Evolutionary conservation across 1,140 invertebrate species (phyloP).

Genomic region (Zaprionus taronus): DNA sequence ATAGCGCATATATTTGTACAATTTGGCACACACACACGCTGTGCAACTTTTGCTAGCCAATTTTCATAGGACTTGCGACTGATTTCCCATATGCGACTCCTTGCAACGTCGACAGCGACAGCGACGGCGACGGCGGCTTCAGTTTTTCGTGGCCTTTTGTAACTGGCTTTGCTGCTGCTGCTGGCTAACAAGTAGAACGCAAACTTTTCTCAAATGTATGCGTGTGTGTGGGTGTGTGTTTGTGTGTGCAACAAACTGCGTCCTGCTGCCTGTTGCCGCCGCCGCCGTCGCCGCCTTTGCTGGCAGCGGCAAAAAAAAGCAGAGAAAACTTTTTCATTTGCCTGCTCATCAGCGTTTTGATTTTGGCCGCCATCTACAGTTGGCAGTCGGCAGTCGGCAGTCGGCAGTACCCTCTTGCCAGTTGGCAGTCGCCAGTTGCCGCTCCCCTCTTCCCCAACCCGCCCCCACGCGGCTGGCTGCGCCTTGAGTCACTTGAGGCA

Average conservation of each 20-base stretch:
- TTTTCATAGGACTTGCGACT: conserved; percentile 74
- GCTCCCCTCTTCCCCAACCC: conserved; percentile 6
- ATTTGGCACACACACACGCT: conserved; percentile 69
- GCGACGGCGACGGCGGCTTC: conserved; percentile 59
- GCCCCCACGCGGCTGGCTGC: conserved; percentile 14
- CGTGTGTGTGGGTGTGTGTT: conserved; percentile 45
- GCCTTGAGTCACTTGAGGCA: conserved; percentile 42
- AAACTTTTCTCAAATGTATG: conserved; percentile 46
- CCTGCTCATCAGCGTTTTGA: conserved; percentile 84
- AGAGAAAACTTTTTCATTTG: conserved; percentile 80
- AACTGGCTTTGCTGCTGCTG: conserved; percentile 55
- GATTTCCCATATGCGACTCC: conserved; percentile 77
- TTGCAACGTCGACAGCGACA: conserved; percentile 15
- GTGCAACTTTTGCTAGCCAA: conserved; percentile 79
- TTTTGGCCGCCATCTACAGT: conserved; percentile 64
- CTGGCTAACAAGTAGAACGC: conserved; percentile 44
- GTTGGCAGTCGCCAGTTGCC: conserved; percentile 17
- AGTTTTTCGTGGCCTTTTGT: conserved; percentile 70
- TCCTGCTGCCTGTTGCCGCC: conserved; percentile 28
- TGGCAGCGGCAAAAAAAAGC: conserved; percentile 46
- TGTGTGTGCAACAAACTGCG: conserved; percentile 42
- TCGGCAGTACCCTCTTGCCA: conserved; percentile 8
- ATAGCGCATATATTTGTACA: conserved; percentile 82
- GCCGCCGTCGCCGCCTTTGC: conserved; percentile 41
- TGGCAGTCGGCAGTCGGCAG: conserved; percentile 14